Evolutionary conservation across 2,888 invertebrate genomes (phyloP).

Genomic region (Yponomeuta cagnagella): DNA sequence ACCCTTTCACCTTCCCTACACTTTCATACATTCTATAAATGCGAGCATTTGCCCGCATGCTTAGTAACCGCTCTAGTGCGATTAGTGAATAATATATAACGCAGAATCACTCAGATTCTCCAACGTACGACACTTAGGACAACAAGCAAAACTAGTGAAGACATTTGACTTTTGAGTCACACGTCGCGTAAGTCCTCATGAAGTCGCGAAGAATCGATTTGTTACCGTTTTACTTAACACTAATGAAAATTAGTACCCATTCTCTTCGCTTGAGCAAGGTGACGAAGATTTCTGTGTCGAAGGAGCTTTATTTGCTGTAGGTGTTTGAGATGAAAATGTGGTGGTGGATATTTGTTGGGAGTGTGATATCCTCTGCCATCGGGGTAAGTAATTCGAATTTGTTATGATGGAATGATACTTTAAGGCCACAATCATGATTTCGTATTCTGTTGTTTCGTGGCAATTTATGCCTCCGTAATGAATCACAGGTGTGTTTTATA

Average conservation of each 20-base stretch:
- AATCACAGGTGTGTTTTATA: no score
- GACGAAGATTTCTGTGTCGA: not conserved
- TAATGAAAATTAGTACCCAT: not conserved
- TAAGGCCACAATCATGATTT: no score
- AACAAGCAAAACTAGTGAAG: not conserved
- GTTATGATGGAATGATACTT: no score
- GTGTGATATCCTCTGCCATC: not conserved
- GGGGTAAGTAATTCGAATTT: not conserved
- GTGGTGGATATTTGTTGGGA: not conserved
- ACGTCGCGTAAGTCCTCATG: not conserved
- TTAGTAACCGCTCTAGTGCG: no score
- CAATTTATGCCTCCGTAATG: no score
- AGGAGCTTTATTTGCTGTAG: not conserved
- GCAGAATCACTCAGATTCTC: no score
- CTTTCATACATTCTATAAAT: no score
- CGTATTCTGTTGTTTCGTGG: no score
- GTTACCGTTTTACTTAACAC: not conserved
- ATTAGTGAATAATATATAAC: no score
- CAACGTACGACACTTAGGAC: no score
- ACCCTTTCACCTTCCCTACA: no score
- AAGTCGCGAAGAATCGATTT: not conserved
- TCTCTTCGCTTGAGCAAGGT: not conserved
- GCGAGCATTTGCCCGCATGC: no score
- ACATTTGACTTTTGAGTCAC: not conserved
- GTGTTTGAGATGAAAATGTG: not conserved